Percentiles rank a stretch among this genome's conserved stretches.
These are phyloP conservation scores for Scortum barcoo DNA, from an alignment of 2,113 vertebrate species.

Conservation along the genomic window DNA sequence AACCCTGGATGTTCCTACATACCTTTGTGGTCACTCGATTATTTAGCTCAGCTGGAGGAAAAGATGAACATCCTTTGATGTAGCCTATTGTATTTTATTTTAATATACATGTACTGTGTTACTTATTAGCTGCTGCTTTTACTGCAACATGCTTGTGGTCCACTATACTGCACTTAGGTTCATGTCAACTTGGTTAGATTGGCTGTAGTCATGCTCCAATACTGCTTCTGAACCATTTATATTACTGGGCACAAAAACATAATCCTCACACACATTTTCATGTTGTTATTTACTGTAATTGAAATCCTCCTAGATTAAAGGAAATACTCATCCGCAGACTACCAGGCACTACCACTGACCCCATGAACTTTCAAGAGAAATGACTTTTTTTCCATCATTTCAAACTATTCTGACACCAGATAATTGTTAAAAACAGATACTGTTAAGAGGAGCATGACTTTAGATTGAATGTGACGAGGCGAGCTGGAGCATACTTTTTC, in stretches of 20 bases:
- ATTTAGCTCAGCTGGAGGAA: neutral
- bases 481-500: too few species aligned
- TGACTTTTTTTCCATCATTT: too few species aligned
- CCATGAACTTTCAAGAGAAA: too few species aligned
- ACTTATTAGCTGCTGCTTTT: neutral
- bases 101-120: neutral
- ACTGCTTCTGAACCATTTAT: neutral
- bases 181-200: neutral
- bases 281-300: neutral
- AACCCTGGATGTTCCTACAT: neutral
- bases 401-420: too few species aligned
- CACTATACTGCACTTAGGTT: neutral
- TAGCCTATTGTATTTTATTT: neutral
- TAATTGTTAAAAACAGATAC: too few species aligned
- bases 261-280: neutral
- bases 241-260: neutral
- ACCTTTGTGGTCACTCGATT: neutral
- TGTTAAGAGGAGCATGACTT: neutral
- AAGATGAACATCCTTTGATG: neutral
- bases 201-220: neutral
- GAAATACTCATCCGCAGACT: too few species aligned
- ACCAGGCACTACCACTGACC: too few species aligned
- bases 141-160: neutral
- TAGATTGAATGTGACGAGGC: too few species aligned
- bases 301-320: neutral